Evolutionary conservation across 2,888 invertebrate genomes (phyloP).

Genomic region (Agonum fuliginosum): DNA sequence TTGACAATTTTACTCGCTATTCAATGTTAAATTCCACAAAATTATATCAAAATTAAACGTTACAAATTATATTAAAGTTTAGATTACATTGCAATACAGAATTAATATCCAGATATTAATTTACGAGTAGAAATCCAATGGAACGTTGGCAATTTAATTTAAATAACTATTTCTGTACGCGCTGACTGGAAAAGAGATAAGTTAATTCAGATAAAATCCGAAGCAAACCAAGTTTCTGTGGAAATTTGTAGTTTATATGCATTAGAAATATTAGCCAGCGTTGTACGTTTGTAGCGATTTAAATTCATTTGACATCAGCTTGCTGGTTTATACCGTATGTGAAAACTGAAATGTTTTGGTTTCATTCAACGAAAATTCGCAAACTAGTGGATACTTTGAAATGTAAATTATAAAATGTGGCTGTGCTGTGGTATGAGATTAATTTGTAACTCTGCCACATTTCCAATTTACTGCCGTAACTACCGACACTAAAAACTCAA

Average conservation of each 20-base stretch:
- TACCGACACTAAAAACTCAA: constrained; percentile 26
- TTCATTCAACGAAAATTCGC: constrained; percentile 12
- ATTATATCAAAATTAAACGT: too few relatives aligned
- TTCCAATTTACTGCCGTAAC: constrained; percentile 1
- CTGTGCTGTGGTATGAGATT: constrained; percentile 13
- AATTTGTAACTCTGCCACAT: constrained; percentile 23
- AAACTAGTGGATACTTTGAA: constrained; percentile 34
- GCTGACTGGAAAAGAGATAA: background rate
- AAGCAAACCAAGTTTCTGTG: background rate
- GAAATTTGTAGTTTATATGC: constrained; percentile 34
- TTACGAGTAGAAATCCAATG: too few relatives aligned
- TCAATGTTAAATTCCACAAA: too few relatives aligned
- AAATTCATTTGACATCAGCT: constrained; percentile 21
- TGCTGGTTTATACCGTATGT: constrained; percentile 11
- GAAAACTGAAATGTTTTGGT: constrained; percentile 38
- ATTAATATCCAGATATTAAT: too few relatives aligned
- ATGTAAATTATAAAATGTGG: constrained; percentile 34
- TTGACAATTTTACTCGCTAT: too few relatives aligned
- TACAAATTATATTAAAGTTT: too few relatives aligned
- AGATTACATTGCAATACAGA: too few relatives aligned
- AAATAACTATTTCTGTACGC: background rate
- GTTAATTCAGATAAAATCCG: constrained; percentile 24
- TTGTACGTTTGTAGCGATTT: background rate
- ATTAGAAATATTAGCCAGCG: constrained; percentile 25
- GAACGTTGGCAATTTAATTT: background rate